Conservation (phyloP, 2,113 vertebrate genomes). For the Sorex araneus region DNA sequence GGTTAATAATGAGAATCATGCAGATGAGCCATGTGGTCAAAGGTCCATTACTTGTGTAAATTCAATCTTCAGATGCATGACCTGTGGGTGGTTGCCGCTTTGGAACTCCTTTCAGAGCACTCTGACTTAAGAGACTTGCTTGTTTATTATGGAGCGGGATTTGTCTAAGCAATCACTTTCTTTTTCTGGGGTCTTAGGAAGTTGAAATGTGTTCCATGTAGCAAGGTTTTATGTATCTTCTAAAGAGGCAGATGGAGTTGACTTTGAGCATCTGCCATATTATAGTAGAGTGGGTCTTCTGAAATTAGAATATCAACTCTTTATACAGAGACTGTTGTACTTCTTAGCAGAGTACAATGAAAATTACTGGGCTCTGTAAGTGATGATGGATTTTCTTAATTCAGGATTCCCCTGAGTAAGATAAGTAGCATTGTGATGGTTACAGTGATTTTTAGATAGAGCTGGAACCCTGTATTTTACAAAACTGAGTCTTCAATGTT, state of each 20-base stretch:
- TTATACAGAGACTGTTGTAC: conserved; percentile 50
- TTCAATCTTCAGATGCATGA: conserved; percentile 51
- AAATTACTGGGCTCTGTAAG: conserved; percentile 33
- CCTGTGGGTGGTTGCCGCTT: not conserved
- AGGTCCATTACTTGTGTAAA: conserved; percentile 50
- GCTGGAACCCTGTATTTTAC: not conserved
- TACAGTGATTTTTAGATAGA: conserved; percentile 36
- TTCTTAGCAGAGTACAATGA: conserved; percentile 44
- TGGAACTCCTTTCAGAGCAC: conserved; percentile 32
- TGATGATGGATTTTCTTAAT: conserved; percentile 51
- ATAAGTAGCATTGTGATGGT: not conserved
- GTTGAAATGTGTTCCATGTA: conserved; percentile 63
- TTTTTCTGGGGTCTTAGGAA: conserved; percentile 18
- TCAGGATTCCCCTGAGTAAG: not conserved
- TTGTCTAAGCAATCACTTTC: conserved; percentile 59
- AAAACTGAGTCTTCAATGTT: conserved; percentile 27
- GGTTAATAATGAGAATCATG: conserved; percentile 42
- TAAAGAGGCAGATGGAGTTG: conserved; percentile 58
- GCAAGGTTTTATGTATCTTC: conserved; percentile 57
- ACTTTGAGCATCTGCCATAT: conserved; percentile 65
- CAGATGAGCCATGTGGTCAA: conserved; percentile 55
- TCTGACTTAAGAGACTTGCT: conserved; percentile 11
- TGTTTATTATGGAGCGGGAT: conserved; percentile 56
- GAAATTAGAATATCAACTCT: conserved; percentile 61
- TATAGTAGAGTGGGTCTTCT: conserved; percentile 41